These are phyloP conservation scores for Panthera tigris DNA, from an alignment of 2,113 vertebrate genomes.

Conservation along the genomic window DNA sequence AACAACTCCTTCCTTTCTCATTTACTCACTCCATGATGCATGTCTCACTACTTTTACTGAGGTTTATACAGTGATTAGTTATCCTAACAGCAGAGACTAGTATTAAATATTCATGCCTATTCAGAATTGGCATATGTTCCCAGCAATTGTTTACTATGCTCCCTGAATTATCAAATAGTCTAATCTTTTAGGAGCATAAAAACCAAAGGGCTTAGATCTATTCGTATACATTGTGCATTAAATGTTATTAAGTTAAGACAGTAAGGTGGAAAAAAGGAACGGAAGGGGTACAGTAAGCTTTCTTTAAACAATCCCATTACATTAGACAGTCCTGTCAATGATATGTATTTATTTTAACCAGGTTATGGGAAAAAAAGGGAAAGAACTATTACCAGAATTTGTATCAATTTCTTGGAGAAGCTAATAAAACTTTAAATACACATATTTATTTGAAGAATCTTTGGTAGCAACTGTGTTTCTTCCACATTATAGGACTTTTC, in stretches of 20 bases:
- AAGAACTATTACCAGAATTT: slow-evolving; percentile 52
- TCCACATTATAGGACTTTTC: slow-evolving; percentile 62
- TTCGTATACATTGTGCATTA: slow-evolving; percentile 27
- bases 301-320: slow-evolving; percentile 46
- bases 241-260: slow-evolving; percentile 51
- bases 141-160: neutral
- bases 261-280: neutral
- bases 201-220: slow-evolving; percentile 3
- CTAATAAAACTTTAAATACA: slow-evolving; percentile 71
- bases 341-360: slow-evolving; percentile 41
- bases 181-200: slow-evolving; percentile 24
- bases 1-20: neutral
- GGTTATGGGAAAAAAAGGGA: neutral
- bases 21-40: neutral
- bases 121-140: neutral
- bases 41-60: neutral
- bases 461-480: slow-evolving; percentile 73
- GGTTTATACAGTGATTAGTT: neutral
- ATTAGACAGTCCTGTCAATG: slow-evolving; percentile 2
- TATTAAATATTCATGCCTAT: neutral
- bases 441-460: slow-evolving; percentile 69
- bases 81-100: slow-evolving; percentile 24
- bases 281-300: neutral
- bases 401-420: slow-evolving; percentile 58
- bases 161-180: slow-evolving; percentile 45